Evolutionary conservation across 2,797 vertebrate genomes (phyloP), one percentile per base, ranked within the genome.

Genomic region (Notolabrus celidotus): DNA sequence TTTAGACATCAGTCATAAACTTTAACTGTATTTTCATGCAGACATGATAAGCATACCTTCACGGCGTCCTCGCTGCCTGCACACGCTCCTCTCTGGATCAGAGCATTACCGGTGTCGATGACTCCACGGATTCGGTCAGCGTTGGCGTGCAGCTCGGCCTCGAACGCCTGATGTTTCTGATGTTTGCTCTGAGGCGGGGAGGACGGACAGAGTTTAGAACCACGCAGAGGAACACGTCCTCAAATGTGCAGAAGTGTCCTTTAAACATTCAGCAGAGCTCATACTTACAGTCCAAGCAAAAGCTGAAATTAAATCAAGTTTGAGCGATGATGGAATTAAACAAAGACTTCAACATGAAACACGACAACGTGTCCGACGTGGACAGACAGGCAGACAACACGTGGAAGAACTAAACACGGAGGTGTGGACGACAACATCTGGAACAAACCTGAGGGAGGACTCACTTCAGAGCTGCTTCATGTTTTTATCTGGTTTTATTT

Each of bases 111-210:
- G 1, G 96, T 98, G 46, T 99, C 97, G 0, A 99, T 98, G 83
- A 99, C 98, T 0, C 98, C 96, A 0, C 96, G 96, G 89, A 99
- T 99, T 4, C 98, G 92, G 90, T 99, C 98, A 0, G 98, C 97
- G 0, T 99, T 99, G 89, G 98, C 98, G 0, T 99, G 98, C 33
- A 99, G 95, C 88, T 99, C 98, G 0, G 98, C 98, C 82, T 99
- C 98, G 0, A 99, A 99, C 5, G 98, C 98, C 83, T 99, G 98
- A 85, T 99, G 98, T 60, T 99, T 99, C 94, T 99, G 98, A 87
- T 99, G 97, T 73, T 99, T 99, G 89, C 98, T 99, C 98, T 99
- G 90, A 75, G 3, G 50, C 17, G 39, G 15, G 49, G 49, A 16
- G 31, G 11, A 5, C n/a, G 36, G 16, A 75, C 10, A 31, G 17